Conservation (phyloP, 2,113 vertebrate species). For the Polypterus bichir region DNA sequence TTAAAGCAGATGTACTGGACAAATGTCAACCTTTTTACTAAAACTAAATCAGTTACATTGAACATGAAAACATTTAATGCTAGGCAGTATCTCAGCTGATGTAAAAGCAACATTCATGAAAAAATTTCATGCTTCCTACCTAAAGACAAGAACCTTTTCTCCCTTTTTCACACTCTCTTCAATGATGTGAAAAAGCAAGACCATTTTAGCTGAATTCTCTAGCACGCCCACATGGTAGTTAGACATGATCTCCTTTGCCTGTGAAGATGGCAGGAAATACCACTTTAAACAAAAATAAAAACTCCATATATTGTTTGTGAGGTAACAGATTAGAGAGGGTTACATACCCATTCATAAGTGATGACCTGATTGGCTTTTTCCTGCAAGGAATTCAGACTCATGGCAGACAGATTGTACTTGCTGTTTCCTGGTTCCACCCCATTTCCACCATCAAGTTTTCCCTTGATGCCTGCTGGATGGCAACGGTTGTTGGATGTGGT, state of each 20-base stretch:
- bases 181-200: constrained; percentile 89
- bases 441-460: constrained; percentile 56
- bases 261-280: constrained; percentile 15
- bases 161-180: constrained; percentile 80
- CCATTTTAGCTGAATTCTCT: constrained; percentile 94
- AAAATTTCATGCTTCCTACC: no score
- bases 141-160: constrained; percentile 94
- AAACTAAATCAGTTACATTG: no score
- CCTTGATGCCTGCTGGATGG: constrained; percentile 65
- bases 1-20: no score
- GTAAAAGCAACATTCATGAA: no score
- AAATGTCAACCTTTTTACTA: no score
- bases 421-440: constrained; percentile 62
- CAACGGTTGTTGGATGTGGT: constrained; percentile 64
- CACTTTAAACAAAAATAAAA: neutral
- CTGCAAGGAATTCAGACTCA: constrained; percentile 71
- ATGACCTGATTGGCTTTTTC: constrained; percentile 90
- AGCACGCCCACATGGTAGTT: constrained; percentile 78
- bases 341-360: constrained; percentile 92
- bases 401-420: constrained; percentile 60
- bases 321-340: constrained; percentile 6
- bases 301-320: neutral
- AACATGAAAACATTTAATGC: no score
- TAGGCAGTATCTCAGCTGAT: no score
- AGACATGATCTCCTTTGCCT: constrained; percentile 89